Evolutionary conservation across 1,140 invertebrate species (phyloP), one percentile per base, ranked within the genome.

Genomic region (Drosophila busckii): DNA sequence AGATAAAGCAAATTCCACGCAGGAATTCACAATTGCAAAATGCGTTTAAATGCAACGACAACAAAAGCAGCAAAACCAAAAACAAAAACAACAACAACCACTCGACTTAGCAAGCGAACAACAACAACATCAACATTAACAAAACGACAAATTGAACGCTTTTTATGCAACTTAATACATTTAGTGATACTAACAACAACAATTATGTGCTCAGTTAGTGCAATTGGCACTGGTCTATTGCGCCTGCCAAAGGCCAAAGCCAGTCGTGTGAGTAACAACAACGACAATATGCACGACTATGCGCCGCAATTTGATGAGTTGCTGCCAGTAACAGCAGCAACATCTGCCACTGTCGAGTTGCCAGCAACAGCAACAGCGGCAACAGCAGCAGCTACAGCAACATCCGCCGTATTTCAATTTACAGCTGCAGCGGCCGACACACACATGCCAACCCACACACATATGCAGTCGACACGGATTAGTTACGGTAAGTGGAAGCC

Each of bases 11-110:
- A 78, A 80, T 70, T 65, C 65, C 61, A 23, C 28, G 41, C 62
- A 48, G 65, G 63, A 66, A 70, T 60, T 50, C 32, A 63, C 68
- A 50, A 69, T 48, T 60, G 56, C 75, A 80, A 80, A 82, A 82
- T 82, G 75, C 76, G 75, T 83, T 82, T 83, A 80, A 83, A 55
- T 82, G 75, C 71, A 69, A 68, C 75, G 56, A 31, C 64, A 44
- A 26, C 58, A 58, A 54, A 29, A 56, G 28, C 73, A 70, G 20
- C 62, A 49, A 53, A 38, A 53, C 48, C 38, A 42, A 52, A 64
- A 54, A 25, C 38, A 42, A 49, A 31, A 46, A 61, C 37, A 37
- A 16, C 42, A 55, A 44, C 42, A 34, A 56, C 34, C 37, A 35
- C 34, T 35, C 26, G 26, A 41, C 38, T 15, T 28, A n/a, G 2